These are phyloP conservation scores for Phylloscopus collybita DNA, from an alignment of 2,797 vertebrate species.

Conservation along the genomic window DNA sequence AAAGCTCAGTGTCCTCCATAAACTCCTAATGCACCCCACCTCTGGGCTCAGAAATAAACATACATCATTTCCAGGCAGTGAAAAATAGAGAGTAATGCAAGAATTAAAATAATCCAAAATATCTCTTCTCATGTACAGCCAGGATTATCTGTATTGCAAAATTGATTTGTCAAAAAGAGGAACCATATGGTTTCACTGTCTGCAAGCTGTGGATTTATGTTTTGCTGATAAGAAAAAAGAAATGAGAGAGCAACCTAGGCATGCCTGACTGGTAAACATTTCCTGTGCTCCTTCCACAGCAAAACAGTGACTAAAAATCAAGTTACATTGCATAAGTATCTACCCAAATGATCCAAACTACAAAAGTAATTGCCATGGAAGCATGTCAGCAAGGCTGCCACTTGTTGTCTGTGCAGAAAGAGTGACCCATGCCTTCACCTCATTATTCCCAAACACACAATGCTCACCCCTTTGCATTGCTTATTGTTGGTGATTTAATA, in stretches of 20 bases:
- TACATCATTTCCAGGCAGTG: background rate
- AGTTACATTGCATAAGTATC: background rate
- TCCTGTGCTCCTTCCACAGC: background rate
- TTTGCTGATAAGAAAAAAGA: conserved; percentile 20
- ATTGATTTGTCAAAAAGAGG: background rate
- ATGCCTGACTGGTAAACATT: background rate
- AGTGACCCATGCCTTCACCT: background rate
- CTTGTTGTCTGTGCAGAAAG: background rate
- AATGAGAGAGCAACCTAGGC: background rate
- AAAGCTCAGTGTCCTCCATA: background rate
- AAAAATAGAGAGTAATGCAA: background rate
- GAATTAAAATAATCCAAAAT: conserved; percentile 27
- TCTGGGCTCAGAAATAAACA: background rate
- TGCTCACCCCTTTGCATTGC: background rate
- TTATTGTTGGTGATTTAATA: background rate
- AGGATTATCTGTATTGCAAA: conserved; percentile 12
- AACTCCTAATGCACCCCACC: background rate
- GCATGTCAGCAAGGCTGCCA: background rate
- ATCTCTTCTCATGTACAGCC: background rate
- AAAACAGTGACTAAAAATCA: background rate
- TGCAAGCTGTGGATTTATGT: conserved; percentile 1
- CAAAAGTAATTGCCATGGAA: background rate
- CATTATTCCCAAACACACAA: background rate
- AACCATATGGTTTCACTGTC: conserved; percentile 11
- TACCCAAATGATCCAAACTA: background rate